Base-by-base conservation (phyloP, 2,888 invertebrate genomes). In the Meteorus colon region DNA sequence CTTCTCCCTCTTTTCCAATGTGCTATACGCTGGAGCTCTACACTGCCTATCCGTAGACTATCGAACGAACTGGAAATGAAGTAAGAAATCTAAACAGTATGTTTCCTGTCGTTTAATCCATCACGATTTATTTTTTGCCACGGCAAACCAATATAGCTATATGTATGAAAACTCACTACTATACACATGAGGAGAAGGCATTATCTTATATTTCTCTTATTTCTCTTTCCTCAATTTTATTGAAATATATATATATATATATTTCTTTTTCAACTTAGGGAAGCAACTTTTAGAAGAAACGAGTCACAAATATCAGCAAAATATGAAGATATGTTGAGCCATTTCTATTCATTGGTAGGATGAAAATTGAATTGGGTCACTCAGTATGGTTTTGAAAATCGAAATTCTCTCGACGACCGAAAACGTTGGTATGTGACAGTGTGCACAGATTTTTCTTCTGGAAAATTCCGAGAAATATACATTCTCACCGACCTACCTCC, bases 391-490 rank as follows among this genome's bases (percentile, higher is more conserved):
- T 62, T 65, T 16, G n/a, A 65, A 2, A 24, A 34, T 41, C 10
- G 2, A n/a, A 41, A 65, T 65, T 65, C 19, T 29, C 37, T 8
- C 37, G 24, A 65, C 12, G n/a, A 34, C 19, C 65, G 19, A 66
- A 12, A 6, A 29, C 59, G 41, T n/a, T 14, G 51, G 6, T 10
- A 34, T 24, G 41, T 12, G 8, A 62, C 16, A 4, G 16, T 63
- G 75, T 75, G 78, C 81, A 80, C 71, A 67, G 77, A 82, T 80
- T 80, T 70, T 67, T 67, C 72, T 70, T 34, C 16, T 27, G 19
- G 34, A 29, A 19, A 41, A 66, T 79, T 82, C 80, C 66, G 65
- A 73, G 82, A 79, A 81, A 83, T 78, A 62, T 31, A 34, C 5
- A 12, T 12, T 5, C 10, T 16, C 14, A 14, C 31, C 34, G 8